These are phyloP conservation scores for Pygmarrhopalites habei DNA, from an alignment of 1,140 invertebrate species.

Conservation along the genomic window DNA sequence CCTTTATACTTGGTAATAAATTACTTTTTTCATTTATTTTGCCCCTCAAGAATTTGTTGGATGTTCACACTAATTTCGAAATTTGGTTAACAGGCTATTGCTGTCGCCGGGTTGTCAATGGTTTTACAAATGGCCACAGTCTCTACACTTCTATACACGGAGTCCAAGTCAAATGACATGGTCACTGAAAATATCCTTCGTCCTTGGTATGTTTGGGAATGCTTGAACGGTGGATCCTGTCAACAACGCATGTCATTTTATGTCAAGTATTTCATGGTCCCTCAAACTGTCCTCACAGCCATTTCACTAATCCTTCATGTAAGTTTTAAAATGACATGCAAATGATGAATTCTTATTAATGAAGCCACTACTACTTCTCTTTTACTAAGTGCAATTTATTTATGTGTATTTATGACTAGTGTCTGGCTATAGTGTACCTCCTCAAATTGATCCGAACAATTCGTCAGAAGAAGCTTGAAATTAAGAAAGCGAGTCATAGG, in stretches of 20 bases:
- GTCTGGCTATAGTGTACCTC: neutral
- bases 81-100: neutral
- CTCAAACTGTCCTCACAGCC: slow-evolving; percentile 4
- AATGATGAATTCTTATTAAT: no score
- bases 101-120: neutral
- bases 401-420: no score
- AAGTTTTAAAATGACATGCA: neutral
- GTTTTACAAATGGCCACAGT: slow-evolving; percentile 12
- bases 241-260: neutral
- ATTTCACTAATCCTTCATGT: slow-evolving; percentile 16
- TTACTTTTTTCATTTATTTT: neutral
- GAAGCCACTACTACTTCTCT: neutral
- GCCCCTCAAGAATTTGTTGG: neutral
- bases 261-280: slow-evolving; percentile 10
- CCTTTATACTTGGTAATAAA: slow-evolving; percentile 6
- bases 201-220: slow-evolving; percentile 15
- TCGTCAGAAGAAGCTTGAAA: neutral
- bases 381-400: no score
- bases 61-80: neutral
- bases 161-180: slow-evolving; percentile 2
- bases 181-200: slow-evolving; percentile 9
- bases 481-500: slow-evolving; percentile 2
- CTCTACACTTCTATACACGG: slow-evolving; percentile 1
- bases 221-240: neutral
- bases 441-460: slow-evolving; percentile 1